phyloP scores from a whole-genome alignment of 2,888 invertebrate species.

The Oscheius sp. region DNA sequence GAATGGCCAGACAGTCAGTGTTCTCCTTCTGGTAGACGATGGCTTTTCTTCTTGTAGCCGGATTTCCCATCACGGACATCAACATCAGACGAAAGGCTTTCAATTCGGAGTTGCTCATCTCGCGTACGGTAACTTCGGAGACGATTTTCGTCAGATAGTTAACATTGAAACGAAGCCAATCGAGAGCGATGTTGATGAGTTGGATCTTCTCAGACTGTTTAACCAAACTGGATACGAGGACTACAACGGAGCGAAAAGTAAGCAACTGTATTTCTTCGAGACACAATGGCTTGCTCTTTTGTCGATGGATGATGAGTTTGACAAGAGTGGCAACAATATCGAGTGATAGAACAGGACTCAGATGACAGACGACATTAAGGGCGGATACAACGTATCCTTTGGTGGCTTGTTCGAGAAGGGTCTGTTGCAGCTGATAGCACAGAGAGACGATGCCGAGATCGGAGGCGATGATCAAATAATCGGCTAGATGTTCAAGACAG shows the following conservation, averaged over 20 bases:
- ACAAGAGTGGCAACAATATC: not conserved
- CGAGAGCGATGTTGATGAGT: constrained; percentile 9
- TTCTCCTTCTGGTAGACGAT: not conserved
- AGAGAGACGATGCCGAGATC: constrained; percentile 14
- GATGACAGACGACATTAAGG: constrained; percentile 2
- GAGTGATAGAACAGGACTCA: not conserved
- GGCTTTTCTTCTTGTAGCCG: not conserved
- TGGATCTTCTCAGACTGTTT: not conserved
- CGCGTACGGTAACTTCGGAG: not conserved
- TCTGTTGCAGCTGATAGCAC: constrained; percentile 12
- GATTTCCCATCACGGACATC: not conserved
- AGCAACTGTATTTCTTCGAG: not conserved
- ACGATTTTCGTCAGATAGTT: constrained; percentile 1
- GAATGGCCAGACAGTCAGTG: not conserved
- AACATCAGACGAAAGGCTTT: constrained; percentile 14
- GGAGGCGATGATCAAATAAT: not conserved
- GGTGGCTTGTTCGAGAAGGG: not conserved
- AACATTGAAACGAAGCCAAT: not conserved
- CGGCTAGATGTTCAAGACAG: not conserved
- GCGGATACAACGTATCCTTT: not conserved
- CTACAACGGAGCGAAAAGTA: constrained; percentile 3
- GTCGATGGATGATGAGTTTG: not conserved
- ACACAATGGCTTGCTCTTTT: not conserved
- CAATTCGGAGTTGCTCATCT: constrained; percentile 4
- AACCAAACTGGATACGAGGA: not conserved